A percentile compares a stretch with the other conserved stretches of the same genome.
Conservation (phyloP, 2,797 vertebrate species). For the Trematocara caparti region DNA sequence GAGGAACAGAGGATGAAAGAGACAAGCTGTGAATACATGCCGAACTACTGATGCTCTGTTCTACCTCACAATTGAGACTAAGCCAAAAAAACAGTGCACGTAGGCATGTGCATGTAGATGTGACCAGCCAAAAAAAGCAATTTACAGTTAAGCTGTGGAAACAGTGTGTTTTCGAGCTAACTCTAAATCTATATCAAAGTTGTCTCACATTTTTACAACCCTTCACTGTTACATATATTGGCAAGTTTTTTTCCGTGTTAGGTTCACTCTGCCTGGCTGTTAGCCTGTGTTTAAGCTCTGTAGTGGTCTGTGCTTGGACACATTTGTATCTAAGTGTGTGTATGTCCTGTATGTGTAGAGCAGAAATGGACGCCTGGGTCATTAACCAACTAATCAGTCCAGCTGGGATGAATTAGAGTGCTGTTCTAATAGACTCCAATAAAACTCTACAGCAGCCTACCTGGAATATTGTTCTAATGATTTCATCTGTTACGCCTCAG, state of each 20-base stretch:
- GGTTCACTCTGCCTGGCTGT: neutral
- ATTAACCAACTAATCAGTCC: conserved; percentile 51
- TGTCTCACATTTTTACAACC: neutral
- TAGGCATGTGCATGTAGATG: neutral
- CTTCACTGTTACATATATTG: conserved; percentile 1
- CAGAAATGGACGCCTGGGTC: conserved; percentile 23
- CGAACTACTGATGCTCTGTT: conserved; percentile 12
- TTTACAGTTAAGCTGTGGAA: neutral
- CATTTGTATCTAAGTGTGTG: neutral
- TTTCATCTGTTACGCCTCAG: conserved; percentile 57
- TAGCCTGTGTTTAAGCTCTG: neutral
- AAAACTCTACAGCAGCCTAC: conserved; percentile 56
- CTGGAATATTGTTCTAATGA: conserved; percentile 66
- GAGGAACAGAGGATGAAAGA: neutral
- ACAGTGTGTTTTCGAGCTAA: neutral
- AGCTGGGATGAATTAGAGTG: conserved; percentile 62
- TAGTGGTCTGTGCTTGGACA: neutral
- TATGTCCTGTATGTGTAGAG: neutral
- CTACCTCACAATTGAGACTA: neutral
- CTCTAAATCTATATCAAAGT: neutral
- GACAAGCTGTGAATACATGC: neutral
- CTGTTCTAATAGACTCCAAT: conserved; percentile 55
- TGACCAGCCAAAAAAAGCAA: neutral
- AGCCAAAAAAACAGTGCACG: neutral
- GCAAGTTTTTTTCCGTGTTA: neutral